These are phyloP conservation scores for Oreocharis arfaki DNA, from an alignment of 2,113 vertebrate species.

Conservation along the genomic window DNA sequence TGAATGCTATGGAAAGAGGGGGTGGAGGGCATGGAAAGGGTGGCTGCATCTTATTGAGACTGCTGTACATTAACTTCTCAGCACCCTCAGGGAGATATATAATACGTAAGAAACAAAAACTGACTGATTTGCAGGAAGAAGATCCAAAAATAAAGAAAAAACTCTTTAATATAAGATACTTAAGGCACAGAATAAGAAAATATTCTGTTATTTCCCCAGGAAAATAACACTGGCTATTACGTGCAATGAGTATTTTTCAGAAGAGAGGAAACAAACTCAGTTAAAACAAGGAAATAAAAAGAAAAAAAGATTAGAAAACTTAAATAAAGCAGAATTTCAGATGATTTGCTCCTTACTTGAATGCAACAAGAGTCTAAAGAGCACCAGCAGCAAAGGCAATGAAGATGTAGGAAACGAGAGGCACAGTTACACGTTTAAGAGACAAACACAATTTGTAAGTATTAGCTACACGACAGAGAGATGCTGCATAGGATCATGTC, in stretches of 20 bases:
- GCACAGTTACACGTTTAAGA: background rate
- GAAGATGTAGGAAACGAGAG: background rate
- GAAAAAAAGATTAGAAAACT: conserved; percentile 37
- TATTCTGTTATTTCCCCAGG: background rate
- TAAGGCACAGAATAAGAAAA: background rate
- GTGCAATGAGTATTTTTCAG: background rate
- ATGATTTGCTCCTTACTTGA: conserved; percentile 1
- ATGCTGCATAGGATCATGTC: conserved; percentile 34
- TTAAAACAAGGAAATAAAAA: conserved; percentile 48
- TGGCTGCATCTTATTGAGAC: background rate
- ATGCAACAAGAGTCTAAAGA: background rate
- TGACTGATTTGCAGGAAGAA: background rate
- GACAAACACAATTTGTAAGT: conserved; percentile 18
- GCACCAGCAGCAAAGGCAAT: background rate
- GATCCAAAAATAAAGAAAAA: background rate
- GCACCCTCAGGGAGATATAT: background rate
- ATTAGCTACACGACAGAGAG: background rate
- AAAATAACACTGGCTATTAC: conserved; percentile 16
- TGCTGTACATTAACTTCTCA: background rate
- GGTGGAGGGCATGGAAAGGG: background rate
- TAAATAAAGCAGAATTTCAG: background rate
- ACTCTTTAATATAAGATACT: background rate
- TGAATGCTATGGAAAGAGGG: background rate
- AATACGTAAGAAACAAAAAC: background rate
- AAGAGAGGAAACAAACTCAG: conserved; percentile 1